Conservation (phyloP, 2,113 vertebrate species). For the Halcyon malimbica region DNA sequence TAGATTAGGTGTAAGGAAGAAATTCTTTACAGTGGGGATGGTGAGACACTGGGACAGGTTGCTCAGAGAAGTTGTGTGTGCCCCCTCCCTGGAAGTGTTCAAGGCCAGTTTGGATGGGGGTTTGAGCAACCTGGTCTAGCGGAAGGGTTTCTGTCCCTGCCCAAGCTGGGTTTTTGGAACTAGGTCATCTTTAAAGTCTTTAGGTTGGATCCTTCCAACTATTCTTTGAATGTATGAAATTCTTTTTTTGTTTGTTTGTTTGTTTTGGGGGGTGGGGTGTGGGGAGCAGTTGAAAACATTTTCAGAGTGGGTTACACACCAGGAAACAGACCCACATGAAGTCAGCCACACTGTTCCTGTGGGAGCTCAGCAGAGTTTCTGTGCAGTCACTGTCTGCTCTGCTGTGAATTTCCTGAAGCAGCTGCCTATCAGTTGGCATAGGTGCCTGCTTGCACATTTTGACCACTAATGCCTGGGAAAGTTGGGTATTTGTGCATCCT, state of each 20-base stretch:
- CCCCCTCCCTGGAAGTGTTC: background rate
- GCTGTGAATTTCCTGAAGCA: background rate
- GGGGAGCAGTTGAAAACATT: background rate
- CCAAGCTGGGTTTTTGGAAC: background rate
- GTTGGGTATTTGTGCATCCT: constrained; percentile 25
- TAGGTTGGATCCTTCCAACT: background rate
- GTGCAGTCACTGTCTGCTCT: background rate
- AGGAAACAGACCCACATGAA: background rate
- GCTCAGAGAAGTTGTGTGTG: background rate
- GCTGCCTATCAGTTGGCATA: constrained; percentile 34
- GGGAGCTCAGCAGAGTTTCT: background rate
- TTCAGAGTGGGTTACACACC: rapidly evolving
- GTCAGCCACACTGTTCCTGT: rapidly evolving
- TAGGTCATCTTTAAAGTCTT: background rate
- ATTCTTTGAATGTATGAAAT: background rate
- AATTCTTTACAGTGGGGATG: background rate
- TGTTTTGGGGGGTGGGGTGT: no score
- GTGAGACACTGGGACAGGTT: background rate
- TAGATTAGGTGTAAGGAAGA: background rate
- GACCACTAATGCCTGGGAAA: background rate
- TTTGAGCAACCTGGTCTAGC: background rate
- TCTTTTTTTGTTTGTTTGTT: background rate
- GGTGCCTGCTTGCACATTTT: background rate
- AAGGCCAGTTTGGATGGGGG: background rate
- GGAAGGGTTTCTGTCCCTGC: background rate